Evolutionary conservation across 2,113 vertebrate species (phyloP).

Genomic region (Varanus salvator): DNA sequence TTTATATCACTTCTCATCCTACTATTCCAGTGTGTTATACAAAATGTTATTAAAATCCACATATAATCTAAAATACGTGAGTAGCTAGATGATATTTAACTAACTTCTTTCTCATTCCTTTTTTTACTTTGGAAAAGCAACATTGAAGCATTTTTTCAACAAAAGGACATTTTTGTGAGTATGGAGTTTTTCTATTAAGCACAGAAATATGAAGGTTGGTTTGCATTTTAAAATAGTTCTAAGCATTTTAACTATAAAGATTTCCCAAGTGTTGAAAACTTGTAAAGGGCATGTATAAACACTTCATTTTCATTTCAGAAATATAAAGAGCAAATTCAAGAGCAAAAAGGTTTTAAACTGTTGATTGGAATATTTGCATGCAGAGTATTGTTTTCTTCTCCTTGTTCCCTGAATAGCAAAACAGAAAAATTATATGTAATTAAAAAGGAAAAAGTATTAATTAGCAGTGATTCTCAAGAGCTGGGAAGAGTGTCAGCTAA

Average conservation of each 20-base stretch:
- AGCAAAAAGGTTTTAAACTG: conserved; percentile 79
- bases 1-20: too few species aligned
- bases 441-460: conserved; percentile 82
- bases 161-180: neutral
- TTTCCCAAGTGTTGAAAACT: conserved; percentile 13
- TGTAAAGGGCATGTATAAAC: conserved; percentile 47
- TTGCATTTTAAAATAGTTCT: conserved; percentile 33
- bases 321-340: conserved; percentile 64
- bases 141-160: neutral
- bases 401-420: conserved; percentile 79
- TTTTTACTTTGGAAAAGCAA: fast-evolving
- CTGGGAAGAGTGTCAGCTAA: conserved; percentile 74
- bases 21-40: too few species aligned
- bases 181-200: fast-evolving
- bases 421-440: conserved; percentile 85
- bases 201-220: neutral
- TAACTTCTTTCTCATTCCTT: neutral
- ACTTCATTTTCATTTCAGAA: conserved; percentile 51
- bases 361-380: conserved; percentile 81
- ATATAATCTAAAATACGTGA: neutral
- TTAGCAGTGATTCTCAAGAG: conserved; percentile 81
- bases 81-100: fast-evolving
- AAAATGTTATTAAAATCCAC: too few species aligned
- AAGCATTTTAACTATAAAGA: conserved; percentile 3
- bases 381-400: conserved; percentile 82